Evolutionary conservation across 2,113 vertebrate genomes (phyloP), one percentile per base, ranked within the genome.

Genomic region (Oophaga pumilio): DNA sequence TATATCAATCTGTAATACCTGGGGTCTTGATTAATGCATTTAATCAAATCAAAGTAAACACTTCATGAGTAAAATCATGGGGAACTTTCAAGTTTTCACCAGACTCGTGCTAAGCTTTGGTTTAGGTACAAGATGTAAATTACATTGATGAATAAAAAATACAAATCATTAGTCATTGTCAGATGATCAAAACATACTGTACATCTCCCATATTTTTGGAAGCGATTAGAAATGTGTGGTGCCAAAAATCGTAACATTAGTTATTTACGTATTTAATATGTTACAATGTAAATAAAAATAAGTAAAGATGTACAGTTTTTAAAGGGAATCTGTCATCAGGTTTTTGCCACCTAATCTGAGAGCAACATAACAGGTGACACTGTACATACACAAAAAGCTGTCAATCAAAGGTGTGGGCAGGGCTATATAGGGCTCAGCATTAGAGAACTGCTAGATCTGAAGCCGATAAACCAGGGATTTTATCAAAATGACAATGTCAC

Each of bases 21-120:
- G 22, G n/a, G 20, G 10, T 49, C 60, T 24, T 66, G 80, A 82
- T 82, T 52, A 66, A 82, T 82, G 80, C 15, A 43, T 20, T 66
- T 26, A 82, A 82, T 68, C 64, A 82, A 68, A 66, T 68, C 5
- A 14, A 24, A 68, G 62, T 82, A 82, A 82, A 68, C 80, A 82
- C 8, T 52, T 64, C 79, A 49, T 82, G 49, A 68, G 22, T 52
- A 82, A 33, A 33, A 52, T 62, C 56, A n/a, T 33, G 18, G 14
- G 62, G 28, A 33, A 33, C 57, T 4, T 81, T 28, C 53, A 57
- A 1, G 57, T 43, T 18, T 81, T 64, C 79, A 13, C 4, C 57
- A 60, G 20, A 64, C 57, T 43, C 12, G 64, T 9, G 64, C 18
- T 52, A 59, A 14, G 20, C 9, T 62, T 18, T 62, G 78, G 10